Percentiles rank a stretch among this genome's conserved stretches.
phyloP scores from a whole-genome alignment of 2,888 invertebrate species.

The Eupithecia abbreviata region DNA sequence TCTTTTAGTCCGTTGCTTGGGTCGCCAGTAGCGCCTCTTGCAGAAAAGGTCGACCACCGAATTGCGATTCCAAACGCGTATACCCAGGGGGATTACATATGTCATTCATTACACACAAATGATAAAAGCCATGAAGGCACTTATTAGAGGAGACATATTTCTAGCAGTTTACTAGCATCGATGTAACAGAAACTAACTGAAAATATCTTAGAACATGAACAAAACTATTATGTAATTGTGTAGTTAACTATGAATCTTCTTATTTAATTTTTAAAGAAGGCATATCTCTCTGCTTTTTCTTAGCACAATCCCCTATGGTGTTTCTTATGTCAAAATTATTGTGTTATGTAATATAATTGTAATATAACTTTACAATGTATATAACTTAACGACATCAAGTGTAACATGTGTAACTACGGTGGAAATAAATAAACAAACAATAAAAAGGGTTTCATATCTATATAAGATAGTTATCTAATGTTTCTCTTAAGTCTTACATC shows the following conservation, averaged over 20 bases:
- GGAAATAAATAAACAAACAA: too few species aligned
- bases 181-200: background rate
- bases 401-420: too few species aligned
- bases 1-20: too few species aligned
- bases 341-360: too few species aligned
- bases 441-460: slow-evolving; percentile 1
- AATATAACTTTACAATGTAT: too few species aligned
- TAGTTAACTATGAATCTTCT: background rate
- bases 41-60: background rate
- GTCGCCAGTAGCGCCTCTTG: background rate
- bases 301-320: too few species aligned
- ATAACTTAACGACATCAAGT: too few species aligned
- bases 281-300: too few species aligned
- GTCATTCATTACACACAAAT: background rate
- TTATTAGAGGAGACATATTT: background rate
- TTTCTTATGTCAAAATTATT: too few species aligned
- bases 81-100: background rate
- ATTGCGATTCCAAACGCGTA: background rate
- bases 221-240: background rate
- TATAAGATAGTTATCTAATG: background rate
- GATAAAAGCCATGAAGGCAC: background rate
- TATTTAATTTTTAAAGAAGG: too few species aligned
- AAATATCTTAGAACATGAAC: background rate
- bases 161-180: background rate
- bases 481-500: background rate